Evolutionary conservation across 2,113 vertebrate genomes (phyloP).

Genomic region (Campylorhamphus procurvoides): DNA sequence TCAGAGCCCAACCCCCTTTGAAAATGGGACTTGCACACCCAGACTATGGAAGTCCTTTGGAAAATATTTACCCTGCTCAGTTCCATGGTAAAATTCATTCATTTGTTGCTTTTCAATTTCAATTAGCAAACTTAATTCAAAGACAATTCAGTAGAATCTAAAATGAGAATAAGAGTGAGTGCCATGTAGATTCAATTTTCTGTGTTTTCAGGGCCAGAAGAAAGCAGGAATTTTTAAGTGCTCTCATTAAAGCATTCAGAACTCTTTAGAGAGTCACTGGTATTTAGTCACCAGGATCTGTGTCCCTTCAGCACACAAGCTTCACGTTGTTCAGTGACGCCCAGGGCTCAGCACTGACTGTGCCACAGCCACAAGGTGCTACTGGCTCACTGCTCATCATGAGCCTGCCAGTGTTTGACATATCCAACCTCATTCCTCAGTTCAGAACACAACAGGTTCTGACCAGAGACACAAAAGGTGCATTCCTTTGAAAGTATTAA

Average conservation of each 20-base stretch:
- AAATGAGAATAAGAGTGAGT: not conserved
- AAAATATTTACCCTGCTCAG: not conserved
- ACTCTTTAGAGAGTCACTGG: not conserved
- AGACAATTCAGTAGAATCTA: not conserved
- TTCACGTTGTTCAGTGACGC: rapidly evolving
- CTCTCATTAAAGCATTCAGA: not conserved
- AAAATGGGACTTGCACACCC: not conserved
- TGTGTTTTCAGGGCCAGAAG: not conserved
- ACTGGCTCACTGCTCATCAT: not conserved
- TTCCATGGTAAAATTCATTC: not conserved
- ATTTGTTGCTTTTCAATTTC: not conserved
- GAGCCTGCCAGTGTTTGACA: rapidly evolving
- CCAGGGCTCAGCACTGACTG: not conserved
- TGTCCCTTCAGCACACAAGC: not conserved
- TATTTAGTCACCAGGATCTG: not conserved
- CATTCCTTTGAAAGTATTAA: not conserved
- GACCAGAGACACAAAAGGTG: not conserved
- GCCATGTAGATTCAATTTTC: not conserved
- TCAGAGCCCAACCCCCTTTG: not conserved
- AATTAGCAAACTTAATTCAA: not conserved
- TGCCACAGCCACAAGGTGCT: not conserved
- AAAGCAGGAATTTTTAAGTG: not conserved
- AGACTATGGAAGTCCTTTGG: not conserved
- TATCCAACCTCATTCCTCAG: not conserved
- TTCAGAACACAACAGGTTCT: not conserved